A percentile compares a stretch with the other conserved stretches of the same genome.
phyloP scores from a whole-genome alignment of 2,797 vertebrate genomes.

The Enteromius paludinosus region DNA sequence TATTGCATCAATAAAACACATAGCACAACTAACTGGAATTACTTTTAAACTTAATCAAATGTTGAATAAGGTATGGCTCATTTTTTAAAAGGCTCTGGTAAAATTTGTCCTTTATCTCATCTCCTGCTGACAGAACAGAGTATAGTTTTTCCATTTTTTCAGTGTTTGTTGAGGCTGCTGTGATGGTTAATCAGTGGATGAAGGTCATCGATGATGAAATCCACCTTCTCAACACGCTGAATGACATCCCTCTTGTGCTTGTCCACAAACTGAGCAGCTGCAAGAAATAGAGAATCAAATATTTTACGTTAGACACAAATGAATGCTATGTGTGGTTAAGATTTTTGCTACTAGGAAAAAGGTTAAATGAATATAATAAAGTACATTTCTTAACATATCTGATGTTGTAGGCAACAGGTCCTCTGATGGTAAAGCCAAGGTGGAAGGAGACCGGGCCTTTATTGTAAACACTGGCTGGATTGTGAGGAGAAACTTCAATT shows the following conservation, averaged over 20 bases:
- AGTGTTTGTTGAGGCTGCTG: neutral
- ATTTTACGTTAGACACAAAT: neutral
- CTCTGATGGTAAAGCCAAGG: constrained; percentile 51
- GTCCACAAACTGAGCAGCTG: constrained; percentile 19
- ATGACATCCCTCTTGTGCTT: constrained; percentile 9
- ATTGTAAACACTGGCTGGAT: neutral
- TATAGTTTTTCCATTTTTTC: constrained; percentile 22
- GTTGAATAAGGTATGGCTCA: neutral
- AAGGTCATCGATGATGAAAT: constrained; percentile 24
- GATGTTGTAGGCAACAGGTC: constrained; percentile 37
- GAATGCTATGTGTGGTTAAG: neutral
- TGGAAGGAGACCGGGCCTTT: constrained; percentile 45
- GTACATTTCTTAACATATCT: neutral
- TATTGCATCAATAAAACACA: neutral
- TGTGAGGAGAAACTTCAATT: constrained; percentile 42
- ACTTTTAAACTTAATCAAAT: neutral
- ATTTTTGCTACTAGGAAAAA: neutral
- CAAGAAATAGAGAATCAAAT: neutral
- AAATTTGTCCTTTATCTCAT: constrained; percentile 2
- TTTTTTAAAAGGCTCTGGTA: constrained; percentile 26
- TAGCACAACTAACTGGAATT: neutral
- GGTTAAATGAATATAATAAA: neutral
- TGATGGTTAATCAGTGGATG: neutral
- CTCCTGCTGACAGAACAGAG: neutral
- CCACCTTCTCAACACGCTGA: neutral